Base-by-base conservation (phyloP, 2,888 invertebrate species). In the Drosophila nr. perissopoda region DNA sequence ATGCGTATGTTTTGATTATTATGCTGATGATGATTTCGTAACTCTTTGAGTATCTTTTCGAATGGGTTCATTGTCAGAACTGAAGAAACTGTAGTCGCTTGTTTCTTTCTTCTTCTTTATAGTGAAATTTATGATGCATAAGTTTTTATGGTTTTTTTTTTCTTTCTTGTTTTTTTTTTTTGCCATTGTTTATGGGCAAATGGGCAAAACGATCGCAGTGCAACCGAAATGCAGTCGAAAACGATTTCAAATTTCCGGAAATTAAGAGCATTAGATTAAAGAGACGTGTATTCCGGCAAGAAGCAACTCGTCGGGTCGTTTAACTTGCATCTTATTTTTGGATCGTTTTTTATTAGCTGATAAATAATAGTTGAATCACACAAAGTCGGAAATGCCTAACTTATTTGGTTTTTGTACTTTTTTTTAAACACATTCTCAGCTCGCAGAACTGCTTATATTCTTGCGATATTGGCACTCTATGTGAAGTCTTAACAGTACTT, bases 61-160 rank as follows among this genome's bases (percentile, higher is more conserved):
- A 40, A 61, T 31, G 77, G 57, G 74, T 81, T 81, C 82, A 85
- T 83, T 84, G 83, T 82, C 85, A 85, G 84, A 85, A 85, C 76
- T 51, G 68, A 62, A n/a, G 52, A 48, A 58, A 54, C 67, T 52
- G 52, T 38, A 68, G 68, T 61, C 71, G 63, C 65, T 73, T 70
- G 46, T 53, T 59, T 48, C 29, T 63, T 40, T 63, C 18, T 16
- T 49, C 51, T 69, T 38, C 52, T 58, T 36, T 60, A 58, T 65
- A 67, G 82, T 82, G 82, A 85, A 85, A 86, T 85, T 85, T 86
- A 85, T 81, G 87, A 81, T 72, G 85, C 84, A 76, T 75, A 77
- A 68, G 74, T 60, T 74, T 42, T 27, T 18, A 49, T 27, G 0
- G 42, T 34, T 73, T 57, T 29, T 29, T 57, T 18, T 21, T 21